phyloP scores from a whole-genome alignment of 1,140 invertebrate genomes.

The Drosophila grimshawi region DNA sequence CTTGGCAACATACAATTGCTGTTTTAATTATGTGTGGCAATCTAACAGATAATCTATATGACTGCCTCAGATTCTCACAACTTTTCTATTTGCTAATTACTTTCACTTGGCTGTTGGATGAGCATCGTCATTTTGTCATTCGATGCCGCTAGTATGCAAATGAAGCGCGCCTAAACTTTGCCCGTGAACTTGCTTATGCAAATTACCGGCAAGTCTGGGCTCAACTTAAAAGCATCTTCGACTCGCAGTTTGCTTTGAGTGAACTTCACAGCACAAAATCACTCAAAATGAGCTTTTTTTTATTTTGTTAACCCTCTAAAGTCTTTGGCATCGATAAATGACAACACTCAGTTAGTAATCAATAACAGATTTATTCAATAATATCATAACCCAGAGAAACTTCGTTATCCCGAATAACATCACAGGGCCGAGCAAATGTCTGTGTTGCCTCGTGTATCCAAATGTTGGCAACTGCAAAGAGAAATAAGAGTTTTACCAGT shows the following conservation, averaged over 20 bases:
- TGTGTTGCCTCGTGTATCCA: constrained; percentile 97
- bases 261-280: neutral
- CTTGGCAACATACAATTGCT: constrained; percentile 1
- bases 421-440: constrained; percentile 93
- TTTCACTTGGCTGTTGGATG: constrained; percentile 39
- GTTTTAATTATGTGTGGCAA: constrained; percentile 5
- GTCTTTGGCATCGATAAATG: neutral
- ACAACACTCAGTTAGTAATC: constrained; percentile 4
- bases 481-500: neutral
- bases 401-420: constrained; percentile 84
- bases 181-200: constrained; percentile 79
- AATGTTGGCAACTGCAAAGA: constrained; percentile 95
- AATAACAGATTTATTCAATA: constrained; percentile 67
- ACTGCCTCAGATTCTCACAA: neutral
- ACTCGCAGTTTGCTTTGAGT: constrained; percentile 44
- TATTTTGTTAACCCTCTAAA: constrained; percentile 33
- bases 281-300: constrained; percentile 38
- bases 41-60: neutral
- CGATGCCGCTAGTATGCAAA: constrained; percentile 63
- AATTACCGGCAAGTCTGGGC: constrained; percentile 59
- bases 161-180: constrained; percentile 59
- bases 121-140: constrained; percentile 46
- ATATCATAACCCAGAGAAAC: constrained; percentile 65
- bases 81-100: constrained; percentile 31
- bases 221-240: constrained; percentile 21